Evolutionary conservation across 2,797 vertebrate genomes (phyloP), one percentile per base, ranked within the genome.

Genomic region (Malurus leucopterus): DNA sequence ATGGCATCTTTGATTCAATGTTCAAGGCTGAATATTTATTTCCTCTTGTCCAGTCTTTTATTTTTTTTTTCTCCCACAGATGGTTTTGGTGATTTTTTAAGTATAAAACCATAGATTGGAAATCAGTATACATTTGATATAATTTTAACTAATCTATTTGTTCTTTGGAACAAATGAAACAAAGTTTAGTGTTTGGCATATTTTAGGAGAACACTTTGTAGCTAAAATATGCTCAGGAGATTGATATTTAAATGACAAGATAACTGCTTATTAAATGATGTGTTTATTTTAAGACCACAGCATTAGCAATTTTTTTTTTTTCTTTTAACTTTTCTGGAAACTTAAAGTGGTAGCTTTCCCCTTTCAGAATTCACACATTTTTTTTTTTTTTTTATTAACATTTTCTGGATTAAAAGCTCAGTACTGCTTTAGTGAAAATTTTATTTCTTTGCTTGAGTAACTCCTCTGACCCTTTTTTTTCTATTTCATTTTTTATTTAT

Each of bases 401-500:
- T 15, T 81, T 91, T 88, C 23, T 69, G 22, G 27, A 81, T 70
- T 88, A 73, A 78, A 89, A 82, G 2, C 40, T 79, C 41, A 50
- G 15, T 12, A 3, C 13, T 62, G 21, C 21, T 73, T 54, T 54
- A 71, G 34, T 1, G 3, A 88, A 82, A 74, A 55, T 38, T 88
- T 91, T 92, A 65, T 73, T 74, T 82, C 64, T 86, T 92, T 84
- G 62, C 78, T 64, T 91, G 32, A 93, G 32, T 71, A 54, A 43
- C 69, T 83, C 74, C 29, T 44, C 65, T 71, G 75, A 93, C 75
- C 58, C 93, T 74, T 86, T 36, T 86, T 47, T 85, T 88, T 57
- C 34, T 69, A 49, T 76, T 84, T 38, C 29, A 47, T 91, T 87
- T 92, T 93, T 90, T 94, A 94, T 89, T 92, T 92, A 76, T 93